These are phyloP conservation scores for Calameuta idolon DNA, from an alignment of 2,888 invertebrate genomes.

Conservation along the genomic window DNA sequence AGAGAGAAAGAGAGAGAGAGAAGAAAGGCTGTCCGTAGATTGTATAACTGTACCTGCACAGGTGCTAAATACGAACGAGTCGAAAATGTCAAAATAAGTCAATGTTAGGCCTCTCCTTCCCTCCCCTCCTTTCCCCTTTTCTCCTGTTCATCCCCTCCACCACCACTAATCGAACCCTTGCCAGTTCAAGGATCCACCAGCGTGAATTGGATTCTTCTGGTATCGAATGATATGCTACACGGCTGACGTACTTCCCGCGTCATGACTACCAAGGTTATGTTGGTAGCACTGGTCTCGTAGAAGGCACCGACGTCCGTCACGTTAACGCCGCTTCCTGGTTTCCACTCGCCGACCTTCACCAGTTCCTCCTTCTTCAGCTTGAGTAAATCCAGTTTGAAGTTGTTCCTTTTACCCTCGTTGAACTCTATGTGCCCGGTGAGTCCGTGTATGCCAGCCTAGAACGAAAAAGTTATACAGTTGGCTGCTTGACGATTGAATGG, in stretches of 20 bases:
- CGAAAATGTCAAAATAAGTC: neutral
- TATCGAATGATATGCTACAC: neutral
- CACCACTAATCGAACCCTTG: neutral
- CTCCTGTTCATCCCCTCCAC: too few species aligned
- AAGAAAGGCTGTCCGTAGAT: neutral
- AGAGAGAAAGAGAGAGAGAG: neutral
- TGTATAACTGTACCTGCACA: neutral
- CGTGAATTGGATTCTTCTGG: neutral
- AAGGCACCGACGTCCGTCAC: constrained; percentile 89
- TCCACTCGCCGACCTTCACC: constrained; percentile 87
- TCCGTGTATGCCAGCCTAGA: constrained; percentile 84
- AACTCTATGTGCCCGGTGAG: constrained; percentile 90
- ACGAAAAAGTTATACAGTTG: constrained; percentile 11
- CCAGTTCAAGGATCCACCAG: neutral
- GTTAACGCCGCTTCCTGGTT: constrained; percentile 79
- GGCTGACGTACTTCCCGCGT: constrained; percentile 79
- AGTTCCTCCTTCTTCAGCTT: constrained; percentile 83
- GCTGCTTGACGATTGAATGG: neutral
- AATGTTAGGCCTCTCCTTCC: neutral
- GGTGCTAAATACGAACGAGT: neutral
- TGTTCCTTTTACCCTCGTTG: constrained; percentile 84
- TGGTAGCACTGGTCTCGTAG: constrained; percentile 83
- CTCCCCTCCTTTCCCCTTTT: too few species aligned
- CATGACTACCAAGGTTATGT: constrained; percentile 91
- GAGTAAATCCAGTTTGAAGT: constrained; percentile 87